Evolutionary conservation across 1,140 invertebrate species (phyloP), one percentile per base, ranked within the genome.

Genomic region (Amphibalanus amphitrite): DNA sequence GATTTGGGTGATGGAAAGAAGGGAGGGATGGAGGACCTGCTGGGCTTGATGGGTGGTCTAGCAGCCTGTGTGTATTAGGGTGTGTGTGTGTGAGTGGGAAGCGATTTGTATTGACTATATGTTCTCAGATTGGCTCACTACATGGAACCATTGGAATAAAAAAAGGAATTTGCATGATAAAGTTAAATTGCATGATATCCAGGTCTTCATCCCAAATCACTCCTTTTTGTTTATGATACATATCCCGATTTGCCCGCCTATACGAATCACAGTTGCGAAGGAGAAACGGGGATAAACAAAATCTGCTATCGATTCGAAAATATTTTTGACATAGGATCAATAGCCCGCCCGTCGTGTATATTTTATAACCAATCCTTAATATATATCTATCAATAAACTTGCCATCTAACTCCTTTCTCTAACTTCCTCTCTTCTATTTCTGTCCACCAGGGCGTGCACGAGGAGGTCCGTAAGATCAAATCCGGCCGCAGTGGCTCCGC

Each of bases 401-500:
- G 6, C 38, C 38, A 8, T 71, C 69, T 64, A 10, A 65, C 64
- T 64, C 47, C 68, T 75, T 72, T 10, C 28, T 30, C 65, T 71
- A 0, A 69, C 4, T 33, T 6, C 0, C 10, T 20, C 25, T 69
- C 13, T 70, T 28, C 25, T 72, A 70, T 71, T 73, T 26, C 71
- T 69, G 10, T 17, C 30, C 13, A 38, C 17, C 75, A 83, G 88
- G 82, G 84, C 76, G 88, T 91, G 23, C 87, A 90, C 79, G 88
- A 89, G 77, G 93, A 97, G 85, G 93, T 96, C 25, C 84, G 91
- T n/a, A 91, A 93, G 80, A 90, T 94, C 0, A 92, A 28, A 70
- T 67, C 67, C 25, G 33, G 59, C 1, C 69, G 30, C 26, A 38
- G 69, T 40, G 23, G 30, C 70, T 28, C 26, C 29, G 29, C 13